Evolutionary conservation across 1,140 invertebrate genomes (phyloP).

Genomic region (Drosophila ercepeae): DNA sequence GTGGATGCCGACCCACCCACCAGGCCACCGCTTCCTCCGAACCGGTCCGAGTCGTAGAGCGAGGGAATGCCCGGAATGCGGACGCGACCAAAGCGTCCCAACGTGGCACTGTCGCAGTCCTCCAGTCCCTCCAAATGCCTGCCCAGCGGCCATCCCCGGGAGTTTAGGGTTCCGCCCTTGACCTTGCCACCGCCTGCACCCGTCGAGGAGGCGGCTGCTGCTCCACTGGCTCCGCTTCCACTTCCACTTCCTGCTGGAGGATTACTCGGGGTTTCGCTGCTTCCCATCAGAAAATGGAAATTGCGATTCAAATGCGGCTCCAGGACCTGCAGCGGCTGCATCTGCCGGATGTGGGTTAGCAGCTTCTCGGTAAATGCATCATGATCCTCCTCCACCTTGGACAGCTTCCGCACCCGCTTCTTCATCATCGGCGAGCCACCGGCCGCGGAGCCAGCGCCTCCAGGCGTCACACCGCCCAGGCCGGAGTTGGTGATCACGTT

Average conservation of each 20-base stretch:
- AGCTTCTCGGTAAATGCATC: conserved; percentile 95
- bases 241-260: conserved; percentile 84
- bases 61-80: conserved; percentile 85
- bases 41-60: conserved; percentile 67
- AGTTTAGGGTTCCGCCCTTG: conserved; percentile 36
- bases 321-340: conserved; percentile 93
- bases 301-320: conserved; percentile 94
- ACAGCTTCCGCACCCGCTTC: conserved; percentile 92
- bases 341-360: conserved; percentile 91
- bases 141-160: conserved; percentile 19
- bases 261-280: conserved; percentile 1
- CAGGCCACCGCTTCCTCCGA: conserved; percentile 57
- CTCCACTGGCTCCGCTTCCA: background rate
- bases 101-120: conserved; percentile 82
- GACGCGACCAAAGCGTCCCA: conserved; percentile 90
- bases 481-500: background rate
- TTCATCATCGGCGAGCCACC: conserved; percentile 54
- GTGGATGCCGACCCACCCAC: background rate
- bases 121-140: conserved; percentile 24
- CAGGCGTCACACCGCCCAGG: background rate
- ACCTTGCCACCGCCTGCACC: conserved; percentile 33
- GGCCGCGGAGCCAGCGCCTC: background rate
- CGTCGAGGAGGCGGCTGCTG: background rate
- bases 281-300: conserved; percentile 86
- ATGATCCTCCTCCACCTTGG: conserved; percentile 95